Conservation (phyloP, 2,113 vertebrate species). For the Barnardius zonarius region DNA sequence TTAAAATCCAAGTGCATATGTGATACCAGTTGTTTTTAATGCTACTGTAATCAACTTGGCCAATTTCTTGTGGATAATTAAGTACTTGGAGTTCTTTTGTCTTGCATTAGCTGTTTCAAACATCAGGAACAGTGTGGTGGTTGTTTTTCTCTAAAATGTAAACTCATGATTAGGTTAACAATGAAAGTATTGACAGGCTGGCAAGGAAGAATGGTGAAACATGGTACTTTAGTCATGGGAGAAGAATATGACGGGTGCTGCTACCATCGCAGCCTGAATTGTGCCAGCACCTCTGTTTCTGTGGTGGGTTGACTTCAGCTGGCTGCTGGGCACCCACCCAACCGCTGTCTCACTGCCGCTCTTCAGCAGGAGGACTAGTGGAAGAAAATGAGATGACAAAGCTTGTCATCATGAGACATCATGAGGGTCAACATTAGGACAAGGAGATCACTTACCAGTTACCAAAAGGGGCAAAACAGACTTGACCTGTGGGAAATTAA, state of each 20-base stretch:
- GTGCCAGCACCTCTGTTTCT: neutral
- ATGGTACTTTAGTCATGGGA: neutral
- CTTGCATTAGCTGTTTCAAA: neutral
- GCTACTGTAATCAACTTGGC: neutral
- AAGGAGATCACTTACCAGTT: neutral
- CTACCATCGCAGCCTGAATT: neutral
- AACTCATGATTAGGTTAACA: neutral
- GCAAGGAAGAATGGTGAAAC: neutral
- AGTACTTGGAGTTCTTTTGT: slow-evolving; percentile 4
- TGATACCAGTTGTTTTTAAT: neutral
- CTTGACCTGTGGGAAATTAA: neutral
- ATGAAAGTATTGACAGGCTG: neutral
- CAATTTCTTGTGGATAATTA: neutral
- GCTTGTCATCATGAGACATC: no score
- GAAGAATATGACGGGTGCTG: neutral
- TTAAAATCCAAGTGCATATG: slow-evolving; percentile 1
- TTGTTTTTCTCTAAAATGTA: neutral
- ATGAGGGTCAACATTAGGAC: neutral
- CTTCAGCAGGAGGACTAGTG: neutral
- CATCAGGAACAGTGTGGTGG: neutral
- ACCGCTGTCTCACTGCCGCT: neutral
- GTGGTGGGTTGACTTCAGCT: neutral
- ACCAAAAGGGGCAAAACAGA: neutral
- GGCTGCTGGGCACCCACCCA: neutral
- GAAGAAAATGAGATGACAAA: neutral